Percentiles rank a stretch among this genome's conserved stretches.
Evolutionary conservation across 1,140 invertebrate genomes (phyloP).

Genomic region (Macrotrachela quadricornifera): DNA sequence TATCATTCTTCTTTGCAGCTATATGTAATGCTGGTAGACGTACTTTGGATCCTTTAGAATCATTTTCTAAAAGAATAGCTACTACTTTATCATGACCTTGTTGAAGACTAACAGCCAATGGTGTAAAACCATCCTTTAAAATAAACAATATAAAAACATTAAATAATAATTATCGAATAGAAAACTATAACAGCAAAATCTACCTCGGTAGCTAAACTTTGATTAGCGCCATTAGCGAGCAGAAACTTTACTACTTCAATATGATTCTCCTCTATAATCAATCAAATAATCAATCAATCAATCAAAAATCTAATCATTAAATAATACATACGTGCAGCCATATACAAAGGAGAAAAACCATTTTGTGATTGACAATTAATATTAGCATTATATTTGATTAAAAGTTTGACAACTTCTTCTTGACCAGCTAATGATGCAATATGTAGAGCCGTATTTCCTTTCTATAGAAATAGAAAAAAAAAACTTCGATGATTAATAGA

Average conservation of each 20-base stretch:
- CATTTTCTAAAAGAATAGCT: conserved; percentile 58
- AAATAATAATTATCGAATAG: too few species aligned
- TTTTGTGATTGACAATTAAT: conserved; percentile 96
- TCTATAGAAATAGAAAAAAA: conserved; percentile 36
- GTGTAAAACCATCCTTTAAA: conserved; percentile 64
- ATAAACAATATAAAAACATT: too few species aligned
- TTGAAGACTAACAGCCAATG: conserved; percentile 79
- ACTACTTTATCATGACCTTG: conserved; percentile 90
- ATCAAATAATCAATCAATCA: too few species aligned
- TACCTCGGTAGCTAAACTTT: conserved; percentile 73
- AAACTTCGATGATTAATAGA: too few species aligned
- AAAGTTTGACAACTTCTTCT: conserved; percentile 75
- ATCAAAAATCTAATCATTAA: too few species aligned
- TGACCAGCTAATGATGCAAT: conserved; percentile 93
- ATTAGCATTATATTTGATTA: conserved; percentile 75
- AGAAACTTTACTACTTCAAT: conserved; percentile 82
- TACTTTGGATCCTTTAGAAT: conserved; percentile 43
- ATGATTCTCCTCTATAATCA: conserved; percentile 61
- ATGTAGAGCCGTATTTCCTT: conserved; percentile 93
- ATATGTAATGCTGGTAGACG: conserved; percentile 58
- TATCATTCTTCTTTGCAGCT: conserved; percentile 88
- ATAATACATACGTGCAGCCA: conserved; percentile 52
- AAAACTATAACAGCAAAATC: too few species aligned
- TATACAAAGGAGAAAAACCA: conserved; percentile 97
- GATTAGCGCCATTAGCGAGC: conserved; percentile 79